Percentiles rank a stretch among this genome's conserved stretches.
phyloP scores from a whole-genome alignment of 2,797 vertebrate species.

The Myotis findleyi region DNA sequence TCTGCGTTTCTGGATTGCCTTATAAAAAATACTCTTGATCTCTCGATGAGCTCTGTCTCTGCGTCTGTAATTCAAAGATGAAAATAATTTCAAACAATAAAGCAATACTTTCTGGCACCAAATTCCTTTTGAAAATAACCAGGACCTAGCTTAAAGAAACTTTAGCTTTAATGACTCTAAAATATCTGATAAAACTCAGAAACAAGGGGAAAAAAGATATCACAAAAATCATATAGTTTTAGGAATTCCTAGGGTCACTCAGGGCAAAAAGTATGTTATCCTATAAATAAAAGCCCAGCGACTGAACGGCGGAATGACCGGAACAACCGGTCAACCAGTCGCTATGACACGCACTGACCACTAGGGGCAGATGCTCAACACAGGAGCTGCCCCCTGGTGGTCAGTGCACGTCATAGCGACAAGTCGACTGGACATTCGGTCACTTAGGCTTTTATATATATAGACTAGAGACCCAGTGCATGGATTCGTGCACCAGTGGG shows the following conservation, averaged over 20 bases:
- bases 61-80: slow-evolving; percentile 87
- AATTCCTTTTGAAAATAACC: slow-evolving; percentile 42
- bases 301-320: fast-evolving
- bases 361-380: too few relatives aligned
- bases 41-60: slow-evolving; percentile 95
- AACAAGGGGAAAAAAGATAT: not conserved
- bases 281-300: too few relatives aligned
- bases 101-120: slow-evolving; percentile 14
- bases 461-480: too few relatives aligned
- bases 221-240: not conserved
- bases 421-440: too few relatives aligned
- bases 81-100: slow-evolving; percentile 46
- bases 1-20: slow-evolving; percentile 95
- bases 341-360: too few relatives aligned
- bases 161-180: slow-evolving; percentile 15
- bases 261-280: not conserved
- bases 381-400: too few relatives aligned
- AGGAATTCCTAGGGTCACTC: not conserved
- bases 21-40: slow-evolving; percentile 97
- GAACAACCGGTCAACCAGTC: too few relatives aligned
- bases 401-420: too few relatives aligned
- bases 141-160: not conserved
- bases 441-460: too few relatives aligned
- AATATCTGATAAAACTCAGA: slow-evolving; percentile 36
- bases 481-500: too few relatives aligned